Conservation (phyloP, 1,140 invertebrate species). For the Trichoplusia ni region DNA sequence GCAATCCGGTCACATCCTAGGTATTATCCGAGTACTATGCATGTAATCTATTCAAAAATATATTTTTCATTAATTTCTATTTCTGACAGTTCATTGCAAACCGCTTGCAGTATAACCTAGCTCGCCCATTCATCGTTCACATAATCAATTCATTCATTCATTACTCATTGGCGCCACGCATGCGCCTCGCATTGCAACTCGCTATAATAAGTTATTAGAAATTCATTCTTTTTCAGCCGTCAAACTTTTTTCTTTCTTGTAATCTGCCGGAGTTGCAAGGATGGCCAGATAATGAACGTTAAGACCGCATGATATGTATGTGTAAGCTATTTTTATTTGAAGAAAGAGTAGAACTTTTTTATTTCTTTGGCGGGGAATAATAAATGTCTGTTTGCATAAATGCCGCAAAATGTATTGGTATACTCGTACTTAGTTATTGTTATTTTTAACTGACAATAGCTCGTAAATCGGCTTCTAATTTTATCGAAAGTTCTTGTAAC, state of each 20-base stretch:
- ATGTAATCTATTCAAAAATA: too few relatives aligned
- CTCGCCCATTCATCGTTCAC: slow-evolving; percentile 37
- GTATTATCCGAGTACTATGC: too few relatives aligned
- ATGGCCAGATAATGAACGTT: background rate
- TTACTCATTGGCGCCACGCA: slow-evolving; percentile 11
- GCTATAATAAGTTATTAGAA: slow-evolving; percentile 31
- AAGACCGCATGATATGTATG: too few relatives aligned
- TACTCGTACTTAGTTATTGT: too few relatives aligned
- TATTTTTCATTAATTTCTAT: too few relatives aligned
- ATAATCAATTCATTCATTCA: slow-evolving; percentile 52
- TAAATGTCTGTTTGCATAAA: too few relatives aligned
- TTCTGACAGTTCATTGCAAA: too few relatives aligned
- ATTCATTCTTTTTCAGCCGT: slow-evolving; percentile 8
- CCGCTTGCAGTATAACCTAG: slow-evolving; percentile 1
- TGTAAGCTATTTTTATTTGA: background rate
- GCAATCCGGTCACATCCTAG: too few relatives aligned
- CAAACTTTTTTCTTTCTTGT: background rate
- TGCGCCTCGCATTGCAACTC: slow-evolving; percentile 25
- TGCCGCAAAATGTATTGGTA: too few relatives aligned
- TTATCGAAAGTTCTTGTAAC: too few relatives aligned
- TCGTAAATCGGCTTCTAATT: too few relatives aligned
- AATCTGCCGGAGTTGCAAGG: slow-evolving; percentile 2
- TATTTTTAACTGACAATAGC: too few relatives aligned
- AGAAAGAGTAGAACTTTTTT: background rate
- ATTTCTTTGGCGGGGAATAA: background rate